These are phyloP conservation scores for Drosophila tripunctata DNA, from an alignment of 2,888 invertebrate genomes.

Conservation along the genomic window DNA sequence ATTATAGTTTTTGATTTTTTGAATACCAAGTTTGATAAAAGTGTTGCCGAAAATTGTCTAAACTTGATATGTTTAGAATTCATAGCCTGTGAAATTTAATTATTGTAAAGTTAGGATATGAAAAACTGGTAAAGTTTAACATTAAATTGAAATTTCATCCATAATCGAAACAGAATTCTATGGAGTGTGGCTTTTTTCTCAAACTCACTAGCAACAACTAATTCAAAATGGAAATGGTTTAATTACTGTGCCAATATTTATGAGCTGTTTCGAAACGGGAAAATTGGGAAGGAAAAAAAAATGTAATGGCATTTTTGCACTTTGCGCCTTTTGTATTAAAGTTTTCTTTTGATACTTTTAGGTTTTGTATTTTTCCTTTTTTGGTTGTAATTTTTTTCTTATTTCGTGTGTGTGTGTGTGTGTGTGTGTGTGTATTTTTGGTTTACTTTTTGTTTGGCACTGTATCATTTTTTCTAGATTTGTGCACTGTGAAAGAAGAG, in stretches of 20 bases:
- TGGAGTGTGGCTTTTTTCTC: no score
- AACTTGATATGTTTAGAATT: no score
- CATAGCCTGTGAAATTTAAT: no score
- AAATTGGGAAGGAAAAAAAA: neutral
- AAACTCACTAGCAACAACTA: no score
- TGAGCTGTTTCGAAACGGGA: neutral
- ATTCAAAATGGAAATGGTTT: neutral
- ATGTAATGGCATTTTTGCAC: constrained; percentile 22
- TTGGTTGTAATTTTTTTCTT: constrained; percentile 11
- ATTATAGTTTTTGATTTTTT: no score
- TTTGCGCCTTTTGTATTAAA: constrained; percentile 24
- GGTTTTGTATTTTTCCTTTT: constrained; percentile 38
- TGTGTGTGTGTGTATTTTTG: constrained; percentile 9
- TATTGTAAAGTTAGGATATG: no score
- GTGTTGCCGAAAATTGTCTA: no score
- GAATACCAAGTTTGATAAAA: no score
- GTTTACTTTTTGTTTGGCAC: constrained; percentile 57
- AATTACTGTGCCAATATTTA: constrained; percentile 27
- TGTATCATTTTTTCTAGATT: constrained; percentile 74
- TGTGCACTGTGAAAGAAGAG: constrained; percentile 36
- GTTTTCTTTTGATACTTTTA: constrained; percentile 39
- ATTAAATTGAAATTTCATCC: no score
- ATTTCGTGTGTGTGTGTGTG: constrained; percentile 2
- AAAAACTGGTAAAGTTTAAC: no score
- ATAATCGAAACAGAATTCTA: no score